phyloP scores from a whole-genome alignment of 2,113 vertebrate genomes.

The Trichechus manatus region DNA sequence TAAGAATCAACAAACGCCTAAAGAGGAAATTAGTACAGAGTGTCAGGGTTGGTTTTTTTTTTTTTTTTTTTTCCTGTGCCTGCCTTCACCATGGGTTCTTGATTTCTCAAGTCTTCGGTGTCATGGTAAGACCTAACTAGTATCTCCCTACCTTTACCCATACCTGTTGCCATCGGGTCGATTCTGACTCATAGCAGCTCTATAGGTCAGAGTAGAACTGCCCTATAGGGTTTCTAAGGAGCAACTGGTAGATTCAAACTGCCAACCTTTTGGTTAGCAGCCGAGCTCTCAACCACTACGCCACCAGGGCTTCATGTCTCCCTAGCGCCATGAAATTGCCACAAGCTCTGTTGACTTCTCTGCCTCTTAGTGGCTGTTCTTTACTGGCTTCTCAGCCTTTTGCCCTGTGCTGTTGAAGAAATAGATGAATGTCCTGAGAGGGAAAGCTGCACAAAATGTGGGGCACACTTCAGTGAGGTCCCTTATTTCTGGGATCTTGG shows the following conservation, averaged over 20 bases:
- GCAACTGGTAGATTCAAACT: no score
- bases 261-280: no score
- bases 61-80: conserved; percentile 18
- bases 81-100: not conserved
- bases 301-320: no score
- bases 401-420: not conserved
- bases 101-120: not conserved
- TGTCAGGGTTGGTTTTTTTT: not conserved
- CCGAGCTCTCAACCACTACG: no score
- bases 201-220: no score
- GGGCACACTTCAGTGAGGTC: not conserved
- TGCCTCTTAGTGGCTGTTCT: no score
- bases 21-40: conserved; percentile 20
- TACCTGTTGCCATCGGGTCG: no score
- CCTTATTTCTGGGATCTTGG: not conserved
- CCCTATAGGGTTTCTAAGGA: no score
- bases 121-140: not conserved
- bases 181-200: no score
- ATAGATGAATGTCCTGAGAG: not conserved
- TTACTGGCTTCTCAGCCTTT: no score
- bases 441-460: not conserved
- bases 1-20: conserved; percentile 1
- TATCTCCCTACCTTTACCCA: no score
- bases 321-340: not conserved
- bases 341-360: not conserved